Base-by-base conservation (phyloP, 30 jellyfish, hydroid and myxozoan genomes). In the Phacellophora camtschatica region DNA sequence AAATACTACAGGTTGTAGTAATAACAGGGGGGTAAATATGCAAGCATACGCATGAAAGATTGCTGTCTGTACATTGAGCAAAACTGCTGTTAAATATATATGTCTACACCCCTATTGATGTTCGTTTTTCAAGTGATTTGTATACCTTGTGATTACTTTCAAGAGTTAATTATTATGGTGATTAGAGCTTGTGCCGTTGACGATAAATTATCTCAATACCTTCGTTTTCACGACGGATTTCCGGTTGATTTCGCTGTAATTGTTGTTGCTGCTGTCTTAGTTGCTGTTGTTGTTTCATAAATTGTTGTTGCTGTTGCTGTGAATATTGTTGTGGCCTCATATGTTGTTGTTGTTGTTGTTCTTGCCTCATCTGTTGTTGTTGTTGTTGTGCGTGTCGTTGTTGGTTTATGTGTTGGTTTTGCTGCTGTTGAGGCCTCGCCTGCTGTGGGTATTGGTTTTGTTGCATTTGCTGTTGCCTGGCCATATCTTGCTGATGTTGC, bases 181-280 rank as follows among this genome's bases (percentile, higher is more conserved):
- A n/a, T n/a, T n/a, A n/a, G n/a, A n/a, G n/a, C n/a, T n/a, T n/a
- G n/a, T n/a, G n/a, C n/a, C n/a, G n/a, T n/a, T n/a, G n/a, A n/a
- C n/a, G n/a, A n/a, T n/a, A n/a, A n/a, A n/a, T n/a, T n/a, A n/a
- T n/a, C n/a, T n/a, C n/a, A n/a, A n/a, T n/a, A n/a, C n/a, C n/a
- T n/a, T n/a, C n/a, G n/a, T n/a, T n/a, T n/a, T n/a, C n/a, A n/a
- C n/a, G n/a, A n/a, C n/a, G n/a, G n/a, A n/a, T n/a, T n/a, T n/a
- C 30, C 20, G 20, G 8, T 16, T 22, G 20, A 55, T 55, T 16
- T 12, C 10, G 62, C 5, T 29, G 65, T 62, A 18, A 62, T 11
- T 62, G 64, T 69, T 36, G 83, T 45, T 69, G 83, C 45, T 69
- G 83, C 83, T n/a, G n/a, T n/a, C n/a, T n/a, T n/a, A n/a, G n/a